Evolutionary conservation across 2,113 vertebrate species (phyloP).

Genomic region (Thamnophis sirtalis): DNA sequence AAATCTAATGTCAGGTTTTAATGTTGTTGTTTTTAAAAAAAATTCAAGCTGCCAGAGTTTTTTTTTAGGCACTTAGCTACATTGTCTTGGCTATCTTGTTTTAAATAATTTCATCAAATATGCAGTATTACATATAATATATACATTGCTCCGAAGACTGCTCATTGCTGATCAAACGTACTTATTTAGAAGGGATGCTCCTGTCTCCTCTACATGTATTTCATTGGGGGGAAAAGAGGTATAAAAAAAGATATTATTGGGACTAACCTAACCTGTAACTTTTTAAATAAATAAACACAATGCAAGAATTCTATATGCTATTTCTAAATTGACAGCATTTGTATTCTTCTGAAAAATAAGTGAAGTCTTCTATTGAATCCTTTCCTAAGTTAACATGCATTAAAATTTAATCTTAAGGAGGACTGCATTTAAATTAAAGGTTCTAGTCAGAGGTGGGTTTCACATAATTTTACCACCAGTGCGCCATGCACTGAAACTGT

Average conservation of each 20-base stretch:
- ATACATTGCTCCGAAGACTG: background rate
- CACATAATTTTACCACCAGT: too few species aligned
- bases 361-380: slow-evolving; percentile 6
- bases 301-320: background rate
- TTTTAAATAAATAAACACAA: background rate
- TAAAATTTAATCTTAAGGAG: slow-evolving; percentile 4
- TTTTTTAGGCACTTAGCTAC: background rate
- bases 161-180: background rate
- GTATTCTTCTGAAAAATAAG: background rate
- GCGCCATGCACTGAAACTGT: too few species aligned
- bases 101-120: background rate
- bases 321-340: background rate
- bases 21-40: background rate
- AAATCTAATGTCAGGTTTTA: background rate
- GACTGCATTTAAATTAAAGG: background rate
- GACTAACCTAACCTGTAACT: background rate
- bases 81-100: background rate
- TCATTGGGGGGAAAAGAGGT: background rate
- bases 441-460: background rate
- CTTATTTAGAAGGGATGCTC: background rate
- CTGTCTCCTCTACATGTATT: background rate
- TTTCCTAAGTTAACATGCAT: background rate
- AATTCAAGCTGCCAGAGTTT: background rate
- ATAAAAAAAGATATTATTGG: background rate
- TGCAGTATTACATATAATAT: background rate